phyloP scores from a whole-genome alignment of 1,140 invertebrate genomes.

The Sycophila sp. region DNA sequence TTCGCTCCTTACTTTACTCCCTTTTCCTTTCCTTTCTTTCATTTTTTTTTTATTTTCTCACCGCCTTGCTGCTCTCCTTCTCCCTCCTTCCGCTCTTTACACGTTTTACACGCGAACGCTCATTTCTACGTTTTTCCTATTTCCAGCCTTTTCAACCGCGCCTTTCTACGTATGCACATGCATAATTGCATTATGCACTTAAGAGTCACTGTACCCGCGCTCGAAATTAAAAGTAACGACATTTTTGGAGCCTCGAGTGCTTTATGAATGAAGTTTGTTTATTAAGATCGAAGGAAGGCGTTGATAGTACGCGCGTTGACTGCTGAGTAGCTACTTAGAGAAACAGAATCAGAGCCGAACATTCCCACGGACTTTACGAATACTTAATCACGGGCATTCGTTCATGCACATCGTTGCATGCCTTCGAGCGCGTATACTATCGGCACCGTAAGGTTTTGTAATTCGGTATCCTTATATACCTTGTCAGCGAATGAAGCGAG shows the following conservation, averaged over 20 bases:
- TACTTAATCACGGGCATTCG: background rate
- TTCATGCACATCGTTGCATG: background rate
- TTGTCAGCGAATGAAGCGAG: background rate
- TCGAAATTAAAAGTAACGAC: too few species aligned
- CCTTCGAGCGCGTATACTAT: background rate
- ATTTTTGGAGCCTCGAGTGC: too few species aligned
- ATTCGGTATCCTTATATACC: constrained; percentile 6
- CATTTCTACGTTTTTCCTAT: background rate
- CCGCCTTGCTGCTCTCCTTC: background rate
- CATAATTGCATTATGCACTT: background rate
- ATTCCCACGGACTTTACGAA: constrained; percentile 33
- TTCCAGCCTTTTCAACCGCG: background rate
- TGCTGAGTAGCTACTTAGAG: background rate
- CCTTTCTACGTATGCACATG: background rate
- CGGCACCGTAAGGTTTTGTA: background rate
- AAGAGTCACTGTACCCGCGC: constrained; percentile 22
- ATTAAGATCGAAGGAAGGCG: too few species aligned
- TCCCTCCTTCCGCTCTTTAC: background rate
- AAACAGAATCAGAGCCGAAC: background rate
- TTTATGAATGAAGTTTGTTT: too few species aligned
- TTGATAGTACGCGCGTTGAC: background rate
- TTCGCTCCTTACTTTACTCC: constrained; percentile 6
- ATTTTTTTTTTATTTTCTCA: constrained; percentile 21
- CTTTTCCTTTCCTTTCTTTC: background rate
- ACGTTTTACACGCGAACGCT: background rate